Percentiles rank a stretch among this genome's conserved stretches.
Evolutionary conservation across 2,888 invertebrate genomes (phyloP).

Genomic region (Pammene fasciana): DNA sequence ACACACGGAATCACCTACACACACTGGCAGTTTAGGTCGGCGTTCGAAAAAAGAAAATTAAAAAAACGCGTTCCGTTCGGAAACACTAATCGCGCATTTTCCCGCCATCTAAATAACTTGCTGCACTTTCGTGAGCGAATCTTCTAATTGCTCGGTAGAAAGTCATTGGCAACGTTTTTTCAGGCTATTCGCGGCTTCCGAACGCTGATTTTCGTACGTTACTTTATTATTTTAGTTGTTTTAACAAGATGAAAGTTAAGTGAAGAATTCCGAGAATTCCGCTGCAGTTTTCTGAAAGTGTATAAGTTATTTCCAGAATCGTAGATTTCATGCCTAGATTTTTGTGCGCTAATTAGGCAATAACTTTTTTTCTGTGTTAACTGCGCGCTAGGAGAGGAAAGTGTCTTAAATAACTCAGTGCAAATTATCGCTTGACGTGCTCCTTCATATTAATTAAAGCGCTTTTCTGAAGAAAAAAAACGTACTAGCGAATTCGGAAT

Average conservation of each 20-base stretch:
- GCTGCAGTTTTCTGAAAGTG: constrained; percentile 55
- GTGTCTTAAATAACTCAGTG: constrained; percentile 20
- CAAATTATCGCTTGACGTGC: constrained; percentile 2
- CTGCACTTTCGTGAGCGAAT: constrained; percentile 78
- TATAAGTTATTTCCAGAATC: constrained; percentile 48
- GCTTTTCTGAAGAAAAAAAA: not conserved
- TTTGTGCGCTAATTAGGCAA: constrained; percentile 48
- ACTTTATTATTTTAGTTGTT: constrained; percentile 62
- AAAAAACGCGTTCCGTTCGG: constrained; percentile 45
- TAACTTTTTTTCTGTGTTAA: constrained; percentile 38
- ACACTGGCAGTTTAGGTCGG: constrained; percentile 19
- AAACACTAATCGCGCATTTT: constrained; percentile 52
- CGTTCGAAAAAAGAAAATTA: constrained; percentile 35
- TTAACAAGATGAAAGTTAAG: constrained; percentile 79
- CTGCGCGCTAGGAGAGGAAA: constrained; percentile 28
- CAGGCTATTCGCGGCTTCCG: constrained; percentile 58
- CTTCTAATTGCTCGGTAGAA: constrained; percentile 78
- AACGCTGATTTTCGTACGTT: constrained; percentile 71
- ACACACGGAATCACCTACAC: not conserved
- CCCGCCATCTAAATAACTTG: constrained; percentile 53
- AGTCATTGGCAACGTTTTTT: constrained; percentile 69
- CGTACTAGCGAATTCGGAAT: no score
- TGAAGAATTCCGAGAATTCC: constrained; percentile 69
- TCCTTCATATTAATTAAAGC: not conserved
- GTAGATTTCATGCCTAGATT: constrained; percentile 45